phyloP scores from a whole-genome alignment of 2,888 invertebrate species.

The Molanna angustata region DNA sequence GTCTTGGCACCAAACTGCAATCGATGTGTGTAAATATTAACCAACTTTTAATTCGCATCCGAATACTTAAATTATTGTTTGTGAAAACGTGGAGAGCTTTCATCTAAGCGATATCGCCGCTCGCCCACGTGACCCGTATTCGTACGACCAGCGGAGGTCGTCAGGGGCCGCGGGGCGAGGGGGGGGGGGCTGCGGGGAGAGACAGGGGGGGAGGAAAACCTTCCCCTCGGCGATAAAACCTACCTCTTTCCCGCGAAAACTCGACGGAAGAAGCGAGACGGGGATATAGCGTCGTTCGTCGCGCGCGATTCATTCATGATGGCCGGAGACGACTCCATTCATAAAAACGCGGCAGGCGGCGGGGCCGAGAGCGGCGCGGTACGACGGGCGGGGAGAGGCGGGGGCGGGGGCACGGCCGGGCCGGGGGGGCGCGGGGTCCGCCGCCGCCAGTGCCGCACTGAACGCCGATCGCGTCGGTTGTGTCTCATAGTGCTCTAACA shows the following conservation, averaged over 20 bases:
- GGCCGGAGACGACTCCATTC: constrained; percentile 64
- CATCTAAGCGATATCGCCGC: too few species aligned
- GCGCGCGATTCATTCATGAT: constrained; percentile 69
- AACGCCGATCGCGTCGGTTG: constrained; percentile 57
- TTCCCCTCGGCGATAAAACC: constrained; percentile 19
- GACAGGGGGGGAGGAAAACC: background rate
- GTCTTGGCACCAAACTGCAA: too few species aligned
- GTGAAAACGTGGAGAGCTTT: too few species aligned
- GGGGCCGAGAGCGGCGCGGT: constrained; percentile 34
- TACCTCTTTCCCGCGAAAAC: constrained; percentile 27
- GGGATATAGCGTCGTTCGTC: constrained; percentile 36
- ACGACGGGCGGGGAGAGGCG: constrained; percentile 42
- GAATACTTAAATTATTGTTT: too few species aligned
- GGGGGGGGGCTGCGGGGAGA: constrained; percentile 34
- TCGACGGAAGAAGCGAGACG: constrained; percentile 26
- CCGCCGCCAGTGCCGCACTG: constrained; percentile 57
- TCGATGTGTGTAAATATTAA: too few species aligned
- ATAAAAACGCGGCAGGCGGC: constrained; percentile 59
- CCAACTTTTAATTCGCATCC: too few species aligned
- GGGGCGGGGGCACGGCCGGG: constrained; percentile 55
- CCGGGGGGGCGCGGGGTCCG: constrained; percentile 46
- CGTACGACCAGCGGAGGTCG: constrained; percentile 28
- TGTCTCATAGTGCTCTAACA: constrained; percentile 40
- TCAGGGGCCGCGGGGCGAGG: constrained; percentile 34
- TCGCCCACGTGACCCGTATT: constrained; percentile 23